phyloP scores from a whole-genome alignment of 2,888 invertebrate species.

The Temnothorax unifasciatus region DNA sequence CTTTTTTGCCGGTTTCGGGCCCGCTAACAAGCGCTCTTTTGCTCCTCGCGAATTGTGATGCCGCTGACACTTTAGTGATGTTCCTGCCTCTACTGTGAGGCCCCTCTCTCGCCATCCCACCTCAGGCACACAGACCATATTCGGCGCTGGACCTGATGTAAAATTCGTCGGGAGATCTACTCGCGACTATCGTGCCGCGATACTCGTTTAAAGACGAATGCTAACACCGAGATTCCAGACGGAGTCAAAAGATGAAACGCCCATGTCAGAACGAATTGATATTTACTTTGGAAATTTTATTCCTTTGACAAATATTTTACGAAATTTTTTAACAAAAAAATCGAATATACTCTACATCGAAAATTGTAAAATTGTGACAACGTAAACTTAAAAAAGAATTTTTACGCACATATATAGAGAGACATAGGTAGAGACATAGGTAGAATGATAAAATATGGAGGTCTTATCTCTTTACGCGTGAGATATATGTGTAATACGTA shows the following conservation, averaged over 20 bases:
- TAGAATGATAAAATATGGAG: neutral
- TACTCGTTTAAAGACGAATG: constrained; percentile 28
- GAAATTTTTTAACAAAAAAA: neutral
- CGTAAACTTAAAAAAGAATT: neutral
- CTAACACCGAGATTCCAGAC: constrained; percentile 3
- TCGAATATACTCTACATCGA: neutral
- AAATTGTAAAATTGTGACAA: neutral
- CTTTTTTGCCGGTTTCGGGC: constrained; percentile 81
- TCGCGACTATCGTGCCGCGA: constrained; percentile 41
- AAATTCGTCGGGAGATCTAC: constrained; percentile 72
- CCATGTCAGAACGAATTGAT: neutral
- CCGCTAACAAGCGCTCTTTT: constrained; percentile 85
- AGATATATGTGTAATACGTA: neutral
- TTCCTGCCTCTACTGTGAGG: constrained; percentile 79
- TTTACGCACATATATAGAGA: neutral
- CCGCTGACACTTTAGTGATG: constrained; percentile 86
- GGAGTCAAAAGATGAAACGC: neutral
- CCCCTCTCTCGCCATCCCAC: constrained; percentile 48
- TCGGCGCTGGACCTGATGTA: constrained; percentile 68
- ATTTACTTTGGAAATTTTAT: constrained; percentile 14
- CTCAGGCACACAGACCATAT: constrained; percentile 67
- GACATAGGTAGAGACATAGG: neutral
- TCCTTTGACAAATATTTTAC: neutral
- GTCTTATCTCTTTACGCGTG: neutral
- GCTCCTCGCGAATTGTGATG: constrained; percentile 85